phyloP scores from a whole-genome alignment of 2,797 vertebrate species.

The Lateolabrax maculatus region DNA sequence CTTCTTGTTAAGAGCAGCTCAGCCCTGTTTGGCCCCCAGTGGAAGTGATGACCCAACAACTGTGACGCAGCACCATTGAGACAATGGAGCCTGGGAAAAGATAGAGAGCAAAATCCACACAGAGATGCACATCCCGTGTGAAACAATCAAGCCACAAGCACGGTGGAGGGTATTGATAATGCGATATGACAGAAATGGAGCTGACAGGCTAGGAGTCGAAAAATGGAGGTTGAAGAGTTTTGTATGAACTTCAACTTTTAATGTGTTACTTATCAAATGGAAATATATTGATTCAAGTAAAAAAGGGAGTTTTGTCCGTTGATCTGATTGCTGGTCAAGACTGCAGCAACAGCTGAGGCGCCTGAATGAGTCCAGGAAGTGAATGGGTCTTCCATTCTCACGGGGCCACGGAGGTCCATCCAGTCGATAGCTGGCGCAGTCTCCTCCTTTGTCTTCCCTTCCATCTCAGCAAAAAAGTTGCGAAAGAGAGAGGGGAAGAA shows the following conservation, averaged over 20 bases:
- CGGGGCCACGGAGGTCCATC: conserved; percentile 39
- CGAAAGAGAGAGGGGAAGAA: conserved; percentile 50
- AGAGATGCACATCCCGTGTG: not conserved
- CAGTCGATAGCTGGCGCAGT: conserved; percentile 57
- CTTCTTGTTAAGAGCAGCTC: conserved; percentile 51
- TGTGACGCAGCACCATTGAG: conserved; percentile 51
- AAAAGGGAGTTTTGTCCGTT: not conserved
- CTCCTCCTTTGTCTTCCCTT: conserved; percentile 55
- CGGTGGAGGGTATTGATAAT: not conserved
- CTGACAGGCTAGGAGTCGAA: not conserved
- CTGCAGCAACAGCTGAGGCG: conserved; percentile 11
- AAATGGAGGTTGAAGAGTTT: not conserved
- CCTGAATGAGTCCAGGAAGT: conserved; percentile 21
- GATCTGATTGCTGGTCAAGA: not conserved
- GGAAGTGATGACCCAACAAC: conserved; percentile 67
- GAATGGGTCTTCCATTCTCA: conserved; percentile 46
- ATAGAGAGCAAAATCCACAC: not conserved
- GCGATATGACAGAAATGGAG: not conserved
- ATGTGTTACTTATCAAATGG: not conserved
- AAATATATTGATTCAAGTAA: fast-evolving
- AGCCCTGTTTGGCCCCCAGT: conserved; percentile 44
- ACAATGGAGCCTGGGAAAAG: conserved; percentile 57
- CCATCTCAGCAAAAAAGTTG: conserved; percentile 47
- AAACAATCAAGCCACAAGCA: conserved; percentile 3
- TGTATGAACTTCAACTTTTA: not conserved